phyloP scores from a whole-genome alignment of 23 tunicate genomes.

The Ascidia mentula region DNA sequence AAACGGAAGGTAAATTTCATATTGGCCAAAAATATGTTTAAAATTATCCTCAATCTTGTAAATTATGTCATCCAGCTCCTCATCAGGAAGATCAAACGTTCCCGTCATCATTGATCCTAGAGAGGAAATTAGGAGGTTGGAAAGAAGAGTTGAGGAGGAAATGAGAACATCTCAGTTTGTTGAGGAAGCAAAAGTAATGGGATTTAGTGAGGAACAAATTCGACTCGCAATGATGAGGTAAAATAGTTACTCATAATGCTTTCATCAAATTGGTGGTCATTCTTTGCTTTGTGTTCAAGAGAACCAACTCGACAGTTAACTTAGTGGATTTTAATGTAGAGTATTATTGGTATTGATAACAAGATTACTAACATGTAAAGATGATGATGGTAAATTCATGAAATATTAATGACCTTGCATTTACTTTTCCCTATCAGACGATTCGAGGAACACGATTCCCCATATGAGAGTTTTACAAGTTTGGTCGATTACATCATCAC shows the following conservation, averaged over 20 bases:
- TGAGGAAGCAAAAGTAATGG: slow-evolving; percentile 62
- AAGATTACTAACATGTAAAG: not conserved
- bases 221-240: slow-evolving; percentile 41
- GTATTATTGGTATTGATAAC: too few relatives aligned
- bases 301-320: too few relatives aligned
- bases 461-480: not conserved
- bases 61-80: not conserved
- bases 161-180: slow-evolving; percentile 29
- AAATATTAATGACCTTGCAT: too few relatives aligned
- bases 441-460: not conserved
- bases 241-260: not conserved
- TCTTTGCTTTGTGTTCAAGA: too few relatives aligned
- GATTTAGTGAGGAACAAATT: slow-evolving; percentile 30
- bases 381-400: not conserved
- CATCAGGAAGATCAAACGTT: not conserved
- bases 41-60: not conserved
- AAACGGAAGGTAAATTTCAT: not conserved
- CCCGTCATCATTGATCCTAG: slow-evolving; percentile 10
- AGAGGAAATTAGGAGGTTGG: not conserved
- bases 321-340: too few relatives aligned
- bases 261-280: too few relatives aligned
- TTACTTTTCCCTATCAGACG: too few relatives aligned
- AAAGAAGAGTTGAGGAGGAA: slow-evolving; percentile 38
- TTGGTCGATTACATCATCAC: not conserved
- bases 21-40: not conserved